Conservation (phyloP, 2,888 invertebrate species). For the Ctenicera cuprea region DNA sequence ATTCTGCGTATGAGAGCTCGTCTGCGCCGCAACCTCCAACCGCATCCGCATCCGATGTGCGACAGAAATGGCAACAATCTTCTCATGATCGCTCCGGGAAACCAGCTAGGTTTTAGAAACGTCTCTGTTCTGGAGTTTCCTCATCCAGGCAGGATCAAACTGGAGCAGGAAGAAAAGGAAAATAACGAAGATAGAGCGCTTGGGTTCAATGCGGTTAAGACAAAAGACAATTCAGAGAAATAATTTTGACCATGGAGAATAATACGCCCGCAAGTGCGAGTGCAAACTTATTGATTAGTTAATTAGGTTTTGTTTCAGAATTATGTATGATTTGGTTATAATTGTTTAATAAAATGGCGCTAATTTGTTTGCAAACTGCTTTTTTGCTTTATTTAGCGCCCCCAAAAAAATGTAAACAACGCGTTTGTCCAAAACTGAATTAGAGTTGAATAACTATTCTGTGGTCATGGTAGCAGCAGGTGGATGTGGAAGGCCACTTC, state of each 20-base stretch:
- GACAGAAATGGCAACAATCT: constrained; percentile 81
- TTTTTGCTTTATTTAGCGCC: not conserved
- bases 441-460: not conserved
- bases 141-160: constrained; percentile 62
- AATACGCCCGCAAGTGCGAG: not conserved
- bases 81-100: constrained; percentile 80
- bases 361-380: not conserved
- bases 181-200: constrained; percentile 61
- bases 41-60: constrained; percentile 69
- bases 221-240: constrained; percentile 34
- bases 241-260: constrained; percentile 23
- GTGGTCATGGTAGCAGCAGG: constrained; percentile 22
- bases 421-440: not conserved
- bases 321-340: not conserved
- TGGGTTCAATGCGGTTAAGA: constrained; percentile 8
- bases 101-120: constrained; percentile 67
- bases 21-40: constrained; percentile 63
- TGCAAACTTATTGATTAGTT: constrained; percentile 7
- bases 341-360: not conserved
- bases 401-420: not conserved
- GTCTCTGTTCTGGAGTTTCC: constrained; percentile 59
- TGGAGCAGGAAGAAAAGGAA: constrained; percentile 64
- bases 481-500: constrained; percentile 57
- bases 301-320: not conserved
- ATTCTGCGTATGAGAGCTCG: constrained; percentile 66